Percentiles rank a stretch among this genome's conserved stretches.
These are phyloP conservation scores for Marmota monax DNA, from an alignment of 2,113 vertebrate genomes.

Conservation along the genomic window DNA sequence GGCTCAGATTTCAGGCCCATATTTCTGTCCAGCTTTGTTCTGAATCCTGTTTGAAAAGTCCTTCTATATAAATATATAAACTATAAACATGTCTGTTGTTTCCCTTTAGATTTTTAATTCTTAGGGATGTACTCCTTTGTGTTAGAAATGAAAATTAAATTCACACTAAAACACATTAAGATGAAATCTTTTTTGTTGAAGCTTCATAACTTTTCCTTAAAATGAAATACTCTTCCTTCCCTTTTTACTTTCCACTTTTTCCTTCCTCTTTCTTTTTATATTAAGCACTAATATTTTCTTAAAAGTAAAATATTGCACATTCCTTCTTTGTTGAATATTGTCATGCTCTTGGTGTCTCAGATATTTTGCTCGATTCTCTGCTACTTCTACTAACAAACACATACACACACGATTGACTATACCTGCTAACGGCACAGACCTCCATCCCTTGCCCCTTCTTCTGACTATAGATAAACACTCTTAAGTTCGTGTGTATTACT, in stretches of 20 bases:
- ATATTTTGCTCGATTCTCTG: neutral
- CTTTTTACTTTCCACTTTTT: too few relatives aligned
- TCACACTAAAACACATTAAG: neutral
- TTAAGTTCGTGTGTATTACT: neutral
- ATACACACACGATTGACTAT: neutral
- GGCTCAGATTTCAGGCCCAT: neutral
- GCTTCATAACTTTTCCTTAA: neutral
- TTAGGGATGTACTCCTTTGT: neutral
- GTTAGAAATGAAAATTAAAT: neutral
- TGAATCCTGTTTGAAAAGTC: neutral
- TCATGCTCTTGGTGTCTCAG: neutral
- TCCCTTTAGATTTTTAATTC: neutral
- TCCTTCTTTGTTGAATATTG: neutral
- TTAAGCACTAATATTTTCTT: neutral
- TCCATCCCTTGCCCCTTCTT: neutral
- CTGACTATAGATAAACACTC: neutral
- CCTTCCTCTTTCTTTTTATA: neutral
- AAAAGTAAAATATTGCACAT: neutral
- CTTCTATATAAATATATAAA: neutral
- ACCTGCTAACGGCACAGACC: neutral
- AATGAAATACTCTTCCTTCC: neutral
- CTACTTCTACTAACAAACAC: neutral
- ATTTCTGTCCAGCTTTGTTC: neutral
- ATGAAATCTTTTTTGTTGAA: neutral
- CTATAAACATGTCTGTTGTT: neutral